These are phyloP conservation scores for Polyergus mexicanus DNA, from an alignment of 1,140 invertebrate species.

Conservation along the genomic window DNA sequence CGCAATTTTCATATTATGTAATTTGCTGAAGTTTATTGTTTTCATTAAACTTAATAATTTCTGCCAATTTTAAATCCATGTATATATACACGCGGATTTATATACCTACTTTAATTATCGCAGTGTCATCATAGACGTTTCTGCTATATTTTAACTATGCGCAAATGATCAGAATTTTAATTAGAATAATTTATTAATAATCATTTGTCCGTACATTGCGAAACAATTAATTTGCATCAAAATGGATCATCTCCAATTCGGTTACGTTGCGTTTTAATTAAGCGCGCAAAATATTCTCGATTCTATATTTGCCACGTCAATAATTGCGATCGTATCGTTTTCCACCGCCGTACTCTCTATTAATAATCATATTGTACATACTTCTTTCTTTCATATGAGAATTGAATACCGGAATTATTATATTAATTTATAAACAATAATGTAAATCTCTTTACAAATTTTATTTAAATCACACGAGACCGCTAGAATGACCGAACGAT, in stretches of 20 bases:
- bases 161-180: constrained; percentile 64
- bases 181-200: constrained; percentile 66
- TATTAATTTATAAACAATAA: constrained; percentile 36
- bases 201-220: constrained; percentile 60
- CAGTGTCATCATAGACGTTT: constrained; percentile 36
- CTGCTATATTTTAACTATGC: constrained; percentile 55
- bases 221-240: constrained; percentile 63
- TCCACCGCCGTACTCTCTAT: constrained; percentile 37
- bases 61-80: constrained; percentile 29
- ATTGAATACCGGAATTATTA: constrained; percentile 27
- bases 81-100: constrained; percentile 41
- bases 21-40: constrained; percentile 47
- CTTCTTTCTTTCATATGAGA: constrained; percentile 43
- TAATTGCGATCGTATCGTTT: constrained; percentile 60
- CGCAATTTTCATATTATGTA: constrained; percentile 44
- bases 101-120: constrained; percentile 47
- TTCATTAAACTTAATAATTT: constrained; percentile 58
- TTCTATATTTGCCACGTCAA: constrained; percentile 61
- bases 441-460: neutral
- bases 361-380: constrained; percentile 47
- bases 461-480: constrained; percentile 42
- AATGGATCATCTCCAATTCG: constrained; percentile 56
- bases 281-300: constrained; percentile 60
- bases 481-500: neutral
- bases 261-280: constrained; percentile 60